Evolutionary conservation across 2,797 vertebrate species (phyloP).

Genomic region (Pseudomugil tenellus): DNA sequence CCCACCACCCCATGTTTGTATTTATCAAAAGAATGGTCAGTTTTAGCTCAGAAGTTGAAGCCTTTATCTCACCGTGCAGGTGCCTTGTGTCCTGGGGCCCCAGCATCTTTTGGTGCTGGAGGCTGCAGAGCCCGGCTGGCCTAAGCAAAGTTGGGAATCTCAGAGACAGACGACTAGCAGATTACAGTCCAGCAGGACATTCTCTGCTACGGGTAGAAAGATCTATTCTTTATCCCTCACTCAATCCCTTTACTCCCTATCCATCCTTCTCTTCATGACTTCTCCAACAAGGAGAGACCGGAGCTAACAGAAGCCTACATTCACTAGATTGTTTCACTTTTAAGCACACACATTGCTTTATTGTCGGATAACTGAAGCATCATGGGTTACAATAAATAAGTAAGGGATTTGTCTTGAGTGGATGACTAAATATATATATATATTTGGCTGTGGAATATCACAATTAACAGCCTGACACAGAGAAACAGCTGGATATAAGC

Average conservation of each 20-base stretch:
- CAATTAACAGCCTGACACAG: constrained; percentile 10
- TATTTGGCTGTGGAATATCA: neutral
- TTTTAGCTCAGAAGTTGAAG: constrained; percentile 84
- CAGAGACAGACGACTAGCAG: constrained; percentile 78
- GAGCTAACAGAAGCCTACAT: constrained; percentile 26
- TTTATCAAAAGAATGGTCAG: constrained; percentile 83
- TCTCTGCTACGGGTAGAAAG: constrained; percentile 71
- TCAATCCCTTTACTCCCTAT: constrained; percentile 15
- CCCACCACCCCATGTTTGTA: constrained; percentile 67
- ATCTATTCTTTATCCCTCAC: constrained; percentile 56
- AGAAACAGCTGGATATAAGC: constrained; percentile 25
- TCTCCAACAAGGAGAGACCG: constrained; percentile 61
- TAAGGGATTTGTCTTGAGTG: constrained; percentile 7
- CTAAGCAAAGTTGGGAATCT: constrained; percentile 66
- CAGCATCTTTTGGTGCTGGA: constrained; percentile 61
- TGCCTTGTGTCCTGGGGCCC: constrained; percentile 76
- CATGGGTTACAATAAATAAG: constrained; percentile 19
- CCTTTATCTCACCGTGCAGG: constrained; percentile 85
- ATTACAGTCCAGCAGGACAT: constrained; percentile 76
- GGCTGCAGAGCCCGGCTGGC: constrained; percentile 65
- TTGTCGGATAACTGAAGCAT: constrained; percentile 40
- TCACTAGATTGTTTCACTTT: constrained; percentile 48
- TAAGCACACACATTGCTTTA: constrained; percentile 48
- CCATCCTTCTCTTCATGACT: constrained; percentile 27
- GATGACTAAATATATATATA: neutral